Evolutionary conservation across 1,140 invertebrate genomes (phyloP).

Genomic region (Riptortus pedestris): DNA sequence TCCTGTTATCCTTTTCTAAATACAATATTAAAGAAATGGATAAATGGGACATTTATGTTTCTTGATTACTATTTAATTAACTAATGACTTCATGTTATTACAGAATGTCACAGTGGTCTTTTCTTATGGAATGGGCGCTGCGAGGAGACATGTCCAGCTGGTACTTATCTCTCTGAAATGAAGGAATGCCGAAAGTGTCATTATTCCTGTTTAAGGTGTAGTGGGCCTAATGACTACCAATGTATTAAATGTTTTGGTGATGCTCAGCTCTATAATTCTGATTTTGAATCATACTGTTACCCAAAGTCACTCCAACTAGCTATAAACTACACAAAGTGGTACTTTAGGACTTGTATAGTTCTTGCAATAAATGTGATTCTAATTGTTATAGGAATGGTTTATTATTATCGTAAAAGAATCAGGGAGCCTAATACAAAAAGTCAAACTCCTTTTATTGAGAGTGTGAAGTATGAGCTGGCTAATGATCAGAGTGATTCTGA

Average conservation of each 20-base stretch:
- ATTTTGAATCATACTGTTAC: conserved; percentile 22
- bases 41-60: too few relatives aligned
- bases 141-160: conserved; percentile 38
- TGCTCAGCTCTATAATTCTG: conserved; percentile 32
- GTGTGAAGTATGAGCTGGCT: conserved; percentile 16
- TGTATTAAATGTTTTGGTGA: conserved; percentile 45
- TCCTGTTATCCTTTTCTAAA: too few relatives aligned
- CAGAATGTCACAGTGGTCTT: conserved; percentile 39
- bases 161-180: conserved; percentile 7
- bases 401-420: background rate
- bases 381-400: background rate
- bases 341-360: conserved; percentile 15
- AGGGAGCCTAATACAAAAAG: background rate
- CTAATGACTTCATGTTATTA: too few relatives aligned
- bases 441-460: conserved; percentile 5
- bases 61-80: too few relatives aligned
- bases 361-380: conserved; percentile 21
- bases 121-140: conserved; percentile 38
- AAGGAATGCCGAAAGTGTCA: conserved; percentile 42
- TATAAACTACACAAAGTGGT: conserved; percentile 24
- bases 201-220: conserved; percentile 47
- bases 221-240: conserved; percentile 45
- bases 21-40: too few relatives aligned
- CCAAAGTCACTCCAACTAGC: conserved; percentile 17
- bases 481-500: conserved; percentile 11